Conservation (phyloP, 2,888 invertebrate species). For the Nomada ferruginata region DNA sequence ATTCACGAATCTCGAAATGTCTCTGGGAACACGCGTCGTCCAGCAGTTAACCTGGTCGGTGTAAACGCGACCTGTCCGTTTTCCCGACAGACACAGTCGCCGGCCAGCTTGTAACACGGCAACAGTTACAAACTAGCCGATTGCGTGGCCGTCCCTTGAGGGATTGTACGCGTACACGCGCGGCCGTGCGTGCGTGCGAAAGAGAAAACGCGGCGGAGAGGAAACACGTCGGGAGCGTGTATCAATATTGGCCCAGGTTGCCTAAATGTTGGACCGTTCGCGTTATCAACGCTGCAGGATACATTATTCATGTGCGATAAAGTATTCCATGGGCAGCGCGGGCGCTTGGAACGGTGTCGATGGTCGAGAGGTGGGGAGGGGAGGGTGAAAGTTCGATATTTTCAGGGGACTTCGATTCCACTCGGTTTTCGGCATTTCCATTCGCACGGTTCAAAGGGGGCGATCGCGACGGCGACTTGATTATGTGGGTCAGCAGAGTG, state of each 20-base stretch:
- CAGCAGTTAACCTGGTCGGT: background rate
- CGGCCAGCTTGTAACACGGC: slow-evolving; percentile 14
- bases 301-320: slow-evolving; percentile 75
- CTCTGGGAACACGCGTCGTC: slow-evolving; percentile 4
- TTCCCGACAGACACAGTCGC: background rate
- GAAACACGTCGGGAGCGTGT: slow-evolving; percentile 64
- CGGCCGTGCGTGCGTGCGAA: slow-evolving; percentile 24
- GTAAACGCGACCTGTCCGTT: slow-evolving; percentile 15
- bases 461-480: background rate
- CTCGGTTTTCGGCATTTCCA: too few species aligned
- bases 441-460: background rate
- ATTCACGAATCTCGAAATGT: slow-evolving; percentile 12
- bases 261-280: slow-evolving; percentile 70
- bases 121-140: slow-evolving; percentile 38
- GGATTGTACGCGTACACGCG: slow-evolving; percentile 14
- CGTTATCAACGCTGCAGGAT: slow-evolving; percentile 67
- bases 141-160: slow-evolving; percentile 6
- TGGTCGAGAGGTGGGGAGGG: background rate
- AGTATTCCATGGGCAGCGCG: slow-evolving; percentile 66
- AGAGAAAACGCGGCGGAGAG: slow-evolving; percentile 23
- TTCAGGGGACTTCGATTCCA: background rate
- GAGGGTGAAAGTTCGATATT: slow-evolving; percentile 35
- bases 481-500: background rate
- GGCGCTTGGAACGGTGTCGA: slow-evolving; percentile 20
- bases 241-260: slow-evolving; percentile 71